Evolutionary conservation across 2,888 invertebrate species (phyloP).

Genomic region (Andrena chrysosceles): DNA sequence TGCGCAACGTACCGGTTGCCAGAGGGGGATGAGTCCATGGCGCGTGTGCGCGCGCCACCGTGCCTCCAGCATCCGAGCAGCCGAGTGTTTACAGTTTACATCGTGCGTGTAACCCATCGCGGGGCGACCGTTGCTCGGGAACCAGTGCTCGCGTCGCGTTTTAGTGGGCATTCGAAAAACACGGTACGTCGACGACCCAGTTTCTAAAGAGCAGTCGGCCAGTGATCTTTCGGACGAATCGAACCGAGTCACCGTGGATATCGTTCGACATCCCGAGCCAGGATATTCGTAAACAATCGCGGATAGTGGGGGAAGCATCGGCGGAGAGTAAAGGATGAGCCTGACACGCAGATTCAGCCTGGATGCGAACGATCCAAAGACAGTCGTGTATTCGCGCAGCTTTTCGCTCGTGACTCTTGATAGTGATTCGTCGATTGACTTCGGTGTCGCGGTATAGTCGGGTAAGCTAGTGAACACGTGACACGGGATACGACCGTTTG

Average conservation of each 20-base stretch:
- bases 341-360: neutral
- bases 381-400: neutral
- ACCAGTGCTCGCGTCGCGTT: constrained; percentile 27
- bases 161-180: constrained; percentile 33
- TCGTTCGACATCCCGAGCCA: neutral
- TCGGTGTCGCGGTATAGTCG: neutral
- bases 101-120: constrained; percentile 34
- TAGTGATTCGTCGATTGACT: neutral
- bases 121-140: constrained; percentile 36
- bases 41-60: constrained; percentile 37
- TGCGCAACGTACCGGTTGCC: neutral
- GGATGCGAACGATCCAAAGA: neutral
- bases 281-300: constrained; percentile 28
- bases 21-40: constrained; percentile 31
- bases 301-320: constrained; percentile 5
- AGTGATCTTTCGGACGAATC: constrained; percentile 6
- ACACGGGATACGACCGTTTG: constrained; percentile 18
- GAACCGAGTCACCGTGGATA: too few relatives aligned
- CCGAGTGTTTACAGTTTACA: constrained; percentile 65
- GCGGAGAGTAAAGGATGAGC: constrained; percentile 23
- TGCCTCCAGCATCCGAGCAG: constrained; percentile 57
- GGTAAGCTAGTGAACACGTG: constrained; percentile 48
- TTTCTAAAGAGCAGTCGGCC: constrained; percentile 5
- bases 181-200: constrained; percentile 17
- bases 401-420: neutral